Evolutionary conservation across 2,113 vertebrate genomes (phyloP).

Genomic region (Nettapus auritus): DNA sequence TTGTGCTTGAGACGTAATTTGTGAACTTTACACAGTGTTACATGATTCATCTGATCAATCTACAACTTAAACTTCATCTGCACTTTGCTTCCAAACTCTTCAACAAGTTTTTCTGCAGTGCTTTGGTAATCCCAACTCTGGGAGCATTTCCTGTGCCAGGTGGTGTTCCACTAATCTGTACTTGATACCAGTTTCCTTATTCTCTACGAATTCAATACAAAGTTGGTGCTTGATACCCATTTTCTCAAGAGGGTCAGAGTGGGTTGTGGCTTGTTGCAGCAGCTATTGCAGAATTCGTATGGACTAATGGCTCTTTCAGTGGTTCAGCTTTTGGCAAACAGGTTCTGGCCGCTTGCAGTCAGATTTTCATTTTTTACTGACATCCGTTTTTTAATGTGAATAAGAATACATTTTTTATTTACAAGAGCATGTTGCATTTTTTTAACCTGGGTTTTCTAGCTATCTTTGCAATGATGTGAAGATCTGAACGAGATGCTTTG

Average conservation of each 20-base stretch:
- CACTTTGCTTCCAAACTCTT: not conserved
- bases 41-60: not conserved
- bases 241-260: not conserved
- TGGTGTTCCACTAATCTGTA: not conserved
- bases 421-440: not conserved
- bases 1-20: not conserved
- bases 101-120: not conserved
- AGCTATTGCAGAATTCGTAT: not conserved
- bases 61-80: not conserved
- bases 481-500: not conserved
- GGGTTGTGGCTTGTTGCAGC: constrained; percentile 7
- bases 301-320: constrained; percentile 9
- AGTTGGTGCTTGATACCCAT: not conserved
- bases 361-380: not conserved
- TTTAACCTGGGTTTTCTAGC: not conserved
- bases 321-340: constrained; percentile 9
- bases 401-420: not conserved
- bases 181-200: not conserved
- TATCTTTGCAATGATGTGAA: not conserved
- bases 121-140: not conserved
- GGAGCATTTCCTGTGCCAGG: not conserved
- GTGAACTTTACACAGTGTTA: not conserved
- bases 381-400: not conserved
- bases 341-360: constrained; percentile 10
- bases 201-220: not conserved